Base-by-base conservation (phyloP, 2,113 vertebrate species). In the Pelecanoides urinatrix region DNA sequence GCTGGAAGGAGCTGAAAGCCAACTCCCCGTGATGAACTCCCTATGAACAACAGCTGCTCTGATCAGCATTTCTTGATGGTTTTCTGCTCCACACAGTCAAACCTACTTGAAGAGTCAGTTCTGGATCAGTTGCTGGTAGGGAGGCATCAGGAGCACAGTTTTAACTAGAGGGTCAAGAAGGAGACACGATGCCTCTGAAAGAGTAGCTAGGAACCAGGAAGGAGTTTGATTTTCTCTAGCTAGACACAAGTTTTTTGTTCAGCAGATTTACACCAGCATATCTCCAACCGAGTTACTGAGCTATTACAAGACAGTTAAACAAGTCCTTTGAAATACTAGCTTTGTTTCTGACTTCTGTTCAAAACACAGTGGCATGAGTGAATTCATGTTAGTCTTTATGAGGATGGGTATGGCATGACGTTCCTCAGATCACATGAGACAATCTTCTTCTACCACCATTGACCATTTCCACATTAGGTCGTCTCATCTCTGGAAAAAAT, bases 401-500 rank as follows among this genome's bases (percentile, higher is more conserved):
- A 87, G 26, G 36, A 82, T 52, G 22, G 10, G 5, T 58, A 26
- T 32, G 40, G 14, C 2, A 0, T 67, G 45, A 29, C 29, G 18
- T 55, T 71, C 32, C 50, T 87, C 66, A 47, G 22, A n/a, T 53
- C n/a, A 83, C 49, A 82, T 2, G 16, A 74, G 30, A 58, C 49
- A 68, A 55, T 44, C 19, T 67, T 44, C 52, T 82, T 71, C 40
- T 53, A 53, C 50, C 68, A 45, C 16, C 27, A 30, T 13, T 0
- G 0, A 27, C 45, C 20, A 42, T 34, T 86, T 17, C 38, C 49
- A 16, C 0, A 1, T n/a, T 23, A 53, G 44, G 23, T 53, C 44
- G 29, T 81, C n/a, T 36, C 40, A 2, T 27, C 61, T 90, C 71
- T 71, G 59, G 29, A 66, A 86, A 82, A 87, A 70, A n/a, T 4